These are phyloP conservation scores for Otis tarda DNA, from an alignment of 2,113 vertebrate species.

Conservation along the genomic window DNA sequence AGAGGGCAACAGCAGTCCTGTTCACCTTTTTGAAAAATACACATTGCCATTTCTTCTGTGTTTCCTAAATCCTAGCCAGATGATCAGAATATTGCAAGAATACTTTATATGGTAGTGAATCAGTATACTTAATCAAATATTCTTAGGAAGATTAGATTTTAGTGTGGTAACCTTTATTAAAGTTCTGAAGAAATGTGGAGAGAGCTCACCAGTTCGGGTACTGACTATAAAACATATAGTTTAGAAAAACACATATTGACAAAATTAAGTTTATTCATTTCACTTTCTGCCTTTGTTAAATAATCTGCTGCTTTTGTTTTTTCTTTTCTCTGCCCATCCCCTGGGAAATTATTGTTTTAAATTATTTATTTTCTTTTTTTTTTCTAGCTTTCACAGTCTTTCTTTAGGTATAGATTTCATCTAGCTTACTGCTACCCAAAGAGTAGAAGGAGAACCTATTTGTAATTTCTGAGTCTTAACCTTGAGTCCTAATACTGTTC, in stretches of 20 bases:
- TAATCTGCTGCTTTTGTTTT: neutral
- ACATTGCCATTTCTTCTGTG: neutral
- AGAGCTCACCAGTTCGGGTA: neutral
- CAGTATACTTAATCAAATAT: neutral
- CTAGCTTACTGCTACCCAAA: neutral
- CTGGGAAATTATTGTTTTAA: too few relatives aligned
- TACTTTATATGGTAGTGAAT: neutral
- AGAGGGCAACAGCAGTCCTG: neutral
- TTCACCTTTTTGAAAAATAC: neutral
- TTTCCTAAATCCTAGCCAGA: neutral
- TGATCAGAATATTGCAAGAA: neutral
- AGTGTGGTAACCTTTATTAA: neutral
- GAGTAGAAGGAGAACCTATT: neutral
- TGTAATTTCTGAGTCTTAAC: conserved; percentile 10
- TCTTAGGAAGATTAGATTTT: neutral
- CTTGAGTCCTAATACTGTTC: conserved; percentile 8
- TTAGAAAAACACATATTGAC: neutral
- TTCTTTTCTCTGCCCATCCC: neutral
- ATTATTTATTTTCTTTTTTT: neutral
- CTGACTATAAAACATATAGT: neutral
- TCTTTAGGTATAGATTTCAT: neutral
- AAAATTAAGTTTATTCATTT: neutral
- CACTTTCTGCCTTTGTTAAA: neutral
- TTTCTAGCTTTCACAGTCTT: neutral
- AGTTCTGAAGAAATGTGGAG: neutral